Base-by-base conservation (phyloP, 2,888 invertebrate genomes). In the Cosmia pyralina region DNA sequence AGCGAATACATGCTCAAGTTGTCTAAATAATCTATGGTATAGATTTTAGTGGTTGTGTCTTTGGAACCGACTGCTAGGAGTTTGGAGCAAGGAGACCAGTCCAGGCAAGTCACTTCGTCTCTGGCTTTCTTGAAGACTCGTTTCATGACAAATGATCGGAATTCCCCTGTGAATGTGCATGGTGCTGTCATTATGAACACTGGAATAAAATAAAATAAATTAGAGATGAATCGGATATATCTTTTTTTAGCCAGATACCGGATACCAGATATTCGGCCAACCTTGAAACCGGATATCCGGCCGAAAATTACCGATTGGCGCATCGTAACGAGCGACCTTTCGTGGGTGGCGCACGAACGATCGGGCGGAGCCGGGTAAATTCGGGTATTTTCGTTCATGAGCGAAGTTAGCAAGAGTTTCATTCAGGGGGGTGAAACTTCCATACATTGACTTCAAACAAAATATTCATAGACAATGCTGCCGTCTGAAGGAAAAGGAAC, bases 1-100 rank as follows among this genome's bases (percentile, higher is more conserved):
- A 99, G 92, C 0, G 97, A 97, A 87, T 97, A 98, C 79, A 97
- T 97, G 67, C 97, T 97, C 73, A 99, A 97, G 90, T 99, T 99
- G 38, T 96, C 95, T 84, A 97, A 97, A 89, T 97, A 97, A 71
- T 97, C 97, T 0, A 99, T 93, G 0, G 98, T 97, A 92, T 98
- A 98, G 59, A 99, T 96, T 90, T 98, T 97, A 0, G 98, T 98
- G n/a, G 98, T 97, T 90, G 98, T 98, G 93, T 99, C 99, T 90
- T 98, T 98, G 0, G 98, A 98, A 0, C 99, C 99, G 13, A 98
- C 97, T n/a, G 98, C 98, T 15, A 99, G 93, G 53, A 99, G 96
- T 89, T 97, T 98, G 0, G 99, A 99, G 93, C 99, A 99, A 34
- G 97, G 96, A 0, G 99, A 98, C 99, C 99, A 99, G 91, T 98